A percentile compares a stretch with the other conserved stretches of the same genome.
phyloP scores from a whole-genome alignment of 2,888 invertebrate genomes.

The Spatulosminthurus flaviceps region DNA sequence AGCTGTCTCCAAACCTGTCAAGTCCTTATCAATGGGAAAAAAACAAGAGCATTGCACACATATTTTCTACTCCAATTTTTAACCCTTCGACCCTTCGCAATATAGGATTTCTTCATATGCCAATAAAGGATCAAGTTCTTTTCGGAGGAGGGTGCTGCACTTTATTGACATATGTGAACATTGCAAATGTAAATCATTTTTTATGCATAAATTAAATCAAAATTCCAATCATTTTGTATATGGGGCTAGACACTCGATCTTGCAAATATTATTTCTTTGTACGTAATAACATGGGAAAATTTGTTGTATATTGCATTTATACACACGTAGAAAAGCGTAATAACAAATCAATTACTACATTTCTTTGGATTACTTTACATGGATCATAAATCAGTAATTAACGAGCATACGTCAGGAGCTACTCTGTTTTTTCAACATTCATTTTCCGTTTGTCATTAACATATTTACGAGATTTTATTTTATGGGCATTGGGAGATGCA shows the following conservation, averaged over 20 bases:
- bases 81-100: no score
- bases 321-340: no score
- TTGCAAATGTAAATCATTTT: background rate
- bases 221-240: no score
- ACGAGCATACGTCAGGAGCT: background rate
- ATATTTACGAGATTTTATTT: no score
- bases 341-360: constrained; percentile 1
- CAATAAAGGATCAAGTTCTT: no score
- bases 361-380: background rate
- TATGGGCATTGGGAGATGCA: no score
- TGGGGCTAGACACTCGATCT: no score
- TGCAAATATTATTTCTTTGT: background rate
- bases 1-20: constrained; percentile 5
- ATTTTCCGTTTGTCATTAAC: no score
- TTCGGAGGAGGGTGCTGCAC: background rate
- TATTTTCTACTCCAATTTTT: background rate
- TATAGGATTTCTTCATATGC: no score
- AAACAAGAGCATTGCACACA: background rate
- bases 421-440: background rate
- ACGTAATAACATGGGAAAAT: background rate
- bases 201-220: background rate
- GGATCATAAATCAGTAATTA: constrained; percentile 5
- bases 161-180: background rate
- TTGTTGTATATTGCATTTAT: no score
- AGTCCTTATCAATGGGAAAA: no score